Base-by-base conservation (phyloP, 2,888 invertebrate species). In the Xanthia togata region DNA sequence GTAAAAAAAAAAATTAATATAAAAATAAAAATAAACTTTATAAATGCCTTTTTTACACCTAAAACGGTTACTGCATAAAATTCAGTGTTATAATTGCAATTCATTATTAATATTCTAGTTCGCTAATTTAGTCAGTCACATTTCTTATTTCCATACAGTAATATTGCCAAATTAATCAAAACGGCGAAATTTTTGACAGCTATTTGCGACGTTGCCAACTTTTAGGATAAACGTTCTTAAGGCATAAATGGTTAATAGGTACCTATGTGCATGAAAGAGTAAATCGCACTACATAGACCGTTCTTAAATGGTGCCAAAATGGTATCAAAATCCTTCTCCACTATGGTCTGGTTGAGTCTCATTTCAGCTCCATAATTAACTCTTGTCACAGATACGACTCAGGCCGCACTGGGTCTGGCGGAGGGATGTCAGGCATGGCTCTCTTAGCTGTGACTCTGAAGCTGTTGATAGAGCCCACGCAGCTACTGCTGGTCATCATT, bases 401-500 rank as follows among this genome's bases (percentile, higher is more conserved):
- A 8, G 92, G 92, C 0, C 93, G 97, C 4, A 88, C 91, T 3
- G 95, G 94, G 0, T 93, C 95, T 0, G 93, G 93, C 0, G 89
- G 92, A 0, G 93, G 93, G 0, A 84, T 94, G 38, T 94, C 96
- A 0, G 97, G 97, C 0, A 62, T 95, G 47, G 93, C 94, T 1
- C 91, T 97, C 1, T 88, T 97, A n/a, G 93, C 94, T 0, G 97
- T 97, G 31, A 98, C 98, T 0, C 88, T 97, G 81, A 96, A 95
- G 87, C 97, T 98, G 78, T 91, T 97, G 87, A 93, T 96, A 79
- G 96, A 97, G 76, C 97, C 97, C 0, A 96, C 97, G 70, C 97
- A 97, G 91, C 89, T 98, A 38, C 93, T 98, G 60, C 93, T 98
- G 47, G 96, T 98, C 82, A 97, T 97, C 9, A 93, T 98, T 71